These are phyloP conservation scores for Lepidocyrtoides sp. DNA, from an alignment of 2,888 invertebrate genomes.

Conservation along the genomic window DNA sequence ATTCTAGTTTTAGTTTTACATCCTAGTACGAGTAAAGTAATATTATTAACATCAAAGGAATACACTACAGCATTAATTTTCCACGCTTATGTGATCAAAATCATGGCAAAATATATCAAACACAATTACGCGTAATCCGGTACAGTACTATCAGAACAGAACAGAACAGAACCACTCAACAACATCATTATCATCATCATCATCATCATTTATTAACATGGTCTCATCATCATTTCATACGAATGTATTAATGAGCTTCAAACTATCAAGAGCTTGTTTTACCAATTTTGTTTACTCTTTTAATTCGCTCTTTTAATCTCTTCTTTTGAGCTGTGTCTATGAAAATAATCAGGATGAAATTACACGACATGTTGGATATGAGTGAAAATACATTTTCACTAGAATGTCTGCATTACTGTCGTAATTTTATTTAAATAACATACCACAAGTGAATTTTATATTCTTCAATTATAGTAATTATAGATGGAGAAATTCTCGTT, in stretches of 20 bases:
- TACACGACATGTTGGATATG: neutral
- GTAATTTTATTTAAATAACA: no score
- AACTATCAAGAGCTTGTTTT: slow-evolving; percentile 59
- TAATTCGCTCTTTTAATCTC: slow-evolving; percentile 15
- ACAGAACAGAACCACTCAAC: slow-evolving; percentile 3
- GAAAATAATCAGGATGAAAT: slow-evolving; percentile 5
- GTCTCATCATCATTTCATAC: slow-evolving; percentile 16
- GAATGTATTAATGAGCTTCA: slow-evolving; percentile 32
- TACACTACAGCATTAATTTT: slow-evolving; percentile 60
- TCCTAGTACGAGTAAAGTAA: neutral
- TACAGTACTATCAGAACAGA: no score
- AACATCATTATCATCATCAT: neutral
- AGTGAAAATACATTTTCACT: no score
- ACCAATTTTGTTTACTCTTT: slow-evolving; percentile 28
- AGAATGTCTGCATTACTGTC: no score
- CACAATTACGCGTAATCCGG: slow-evolving; percentile 70
- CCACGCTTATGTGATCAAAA: slow-evolving; percentile 69
- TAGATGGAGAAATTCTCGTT: no score
- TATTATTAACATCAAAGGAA: slow-evolving; percentile 61
- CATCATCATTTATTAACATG: no score
- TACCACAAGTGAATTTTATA: no score
- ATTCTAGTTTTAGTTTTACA: neutral
- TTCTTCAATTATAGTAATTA: no score
- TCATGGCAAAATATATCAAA: slow-evolving; percentile 76
- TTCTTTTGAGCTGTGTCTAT: neutral